Evolutionary conservation across 1,140 invertebrate species (phyloP), one percentile per base, ranked within the genome.

Genomic region (Cyclargus thomasi): DNA sequence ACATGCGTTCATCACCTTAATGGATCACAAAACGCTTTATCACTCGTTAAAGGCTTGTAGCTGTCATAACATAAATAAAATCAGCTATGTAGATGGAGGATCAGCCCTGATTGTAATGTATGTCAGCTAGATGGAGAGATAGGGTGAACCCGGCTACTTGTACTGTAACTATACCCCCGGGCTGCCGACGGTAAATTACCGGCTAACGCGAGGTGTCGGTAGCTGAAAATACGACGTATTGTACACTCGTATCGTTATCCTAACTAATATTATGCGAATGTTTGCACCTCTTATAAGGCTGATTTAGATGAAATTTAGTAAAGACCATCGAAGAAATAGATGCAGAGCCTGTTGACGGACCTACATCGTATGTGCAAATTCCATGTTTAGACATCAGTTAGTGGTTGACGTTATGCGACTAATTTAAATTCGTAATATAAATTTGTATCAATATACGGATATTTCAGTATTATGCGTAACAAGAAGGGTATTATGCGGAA

Each of bases 101-200:
- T 78, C 75, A 79, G 68, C 73, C 74, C 78, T 77, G 74, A 72
- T 75, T 81, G 77, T 83, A 83, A 82, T 81, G 72, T 77, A 77
- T 74, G 76, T 82, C 76, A 79, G 70, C 71, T 76, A 81, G 79
- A 85, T 85, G 78, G 70, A 70, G 67, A 78, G 82, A 85, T 85
- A 82, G 75, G 69, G 74, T 57, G 53, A 29, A 66, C 23, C 53
- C 20, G 68, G 77, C 80, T 81, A 80, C 79, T 67, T 73, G 74
- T 83, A 81, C 82, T 72, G 78, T 77, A 75, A 71, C 65, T 68
- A 70, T 72, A 73, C 75, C 83, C 78, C 62, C 57, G 39, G 81
- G 83, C 80, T 78, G 78, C 76, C 75, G 70, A 77, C 79, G 78
- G 74, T 75, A 82, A 83, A 83, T 83, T 80, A 70, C 77, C 67